Base-by-base conservation (phyloP, 2,113 vertebrate species). In the Phrynosoma blainvillii region DNA sequence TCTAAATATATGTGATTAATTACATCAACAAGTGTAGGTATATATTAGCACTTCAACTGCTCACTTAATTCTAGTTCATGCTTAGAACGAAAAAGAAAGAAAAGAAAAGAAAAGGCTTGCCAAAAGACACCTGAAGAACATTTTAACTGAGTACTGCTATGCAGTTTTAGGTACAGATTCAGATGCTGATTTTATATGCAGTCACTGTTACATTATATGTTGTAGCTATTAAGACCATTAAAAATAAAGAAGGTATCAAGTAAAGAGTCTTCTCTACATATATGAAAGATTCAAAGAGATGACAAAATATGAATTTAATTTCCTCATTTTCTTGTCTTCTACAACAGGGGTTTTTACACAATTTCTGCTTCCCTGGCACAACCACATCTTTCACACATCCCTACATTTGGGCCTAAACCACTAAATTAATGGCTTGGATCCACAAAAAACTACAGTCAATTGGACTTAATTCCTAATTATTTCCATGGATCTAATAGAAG, bases 131-230 rank as follows among this genome's bases (percentile, higher is more conserved):
- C n/a, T 52, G 47, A 23, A 85, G 59, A 89, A 73, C 68, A 87
- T 71, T 89, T 89, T n/a, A 12, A 54, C 88, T 88, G 77, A 13
- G 84, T 79, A 52, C 47, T 66, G 5, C n/a, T 21, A 87, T 82
- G n/a, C 68, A 74, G 4, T 62, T 25, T 25, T 91, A 30, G 4
- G 68, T 71, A 84, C 89, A 82, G 9, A 90, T 9, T 1, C 1
- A 20, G 47, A 62, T 62, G 87, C 74, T 68, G 62, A 30, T 13
- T 52, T 54, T 54, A 78, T 89, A 27, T 20, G 36, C 14, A 88
- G 7, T 79, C 82, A 66, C 16, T 52, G 21, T 7, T 40, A 66
- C 74, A 65, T 52, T 25, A 70, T 52, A 1, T 23, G n/a, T 20
- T 54, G 62, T 66, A 40, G 11, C 36, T 56, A 47, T 77, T 25